phyloP scores from a whole-genome alignment of 64 coral and sea anemone genomes.

The Stichodactyla helianthus region DNA sequence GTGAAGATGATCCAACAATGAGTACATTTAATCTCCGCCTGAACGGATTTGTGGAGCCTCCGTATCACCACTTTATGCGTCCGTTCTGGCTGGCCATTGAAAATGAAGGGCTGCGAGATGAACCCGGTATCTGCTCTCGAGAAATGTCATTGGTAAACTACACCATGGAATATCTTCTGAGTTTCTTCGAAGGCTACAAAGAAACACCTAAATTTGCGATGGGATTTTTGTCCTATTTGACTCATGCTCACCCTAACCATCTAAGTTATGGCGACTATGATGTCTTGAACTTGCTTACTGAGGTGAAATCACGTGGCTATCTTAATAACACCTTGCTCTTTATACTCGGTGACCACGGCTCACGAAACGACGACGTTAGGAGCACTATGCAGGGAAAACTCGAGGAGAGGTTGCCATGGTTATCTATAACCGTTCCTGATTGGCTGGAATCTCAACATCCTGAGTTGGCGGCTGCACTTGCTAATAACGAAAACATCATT shows the following conservation, averaged over 20 bases:
- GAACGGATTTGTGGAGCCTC: slow-evolving; percentile 45
- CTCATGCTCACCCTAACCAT: slow-evolving; percentile 15
- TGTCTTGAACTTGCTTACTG: not conserved
- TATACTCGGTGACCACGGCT: slow-evolving; percentile 45
- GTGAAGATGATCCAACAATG: slow-evolving; percentile 49
- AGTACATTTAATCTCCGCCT: slow-evolving; percentile 67
- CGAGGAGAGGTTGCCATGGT: slow-evolving; percentile 41
- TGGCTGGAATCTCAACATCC: slow-evolving; percentile 33
- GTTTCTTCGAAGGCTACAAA: slow-evolving; percentile 25
- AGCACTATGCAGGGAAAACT: slow-evolving; percentile 66
- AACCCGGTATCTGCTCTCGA: not conserved
- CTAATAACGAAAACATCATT: slow-evolving; percentile 31
- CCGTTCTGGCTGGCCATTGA: slow-evolving; percentile 39
- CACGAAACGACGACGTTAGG: slow-evolving; percentile 6
- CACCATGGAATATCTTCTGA: slow-evolving; percentile 41
- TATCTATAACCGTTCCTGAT: slow-evolving; percentile 37
- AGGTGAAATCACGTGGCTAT: not conserved
- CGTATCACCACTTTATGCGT: slow-evolving; percentile 40
- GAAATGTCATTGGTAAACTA: slow-evolving; percentile 13
- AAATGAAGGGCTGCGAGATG: not conserved
- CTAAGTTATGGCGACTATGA: slow-evolving; percentile 41
- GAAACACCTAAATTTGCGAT: slow-evolving; percentile 39
- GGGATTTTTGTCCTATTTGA: slow-evolving; percentile 9
- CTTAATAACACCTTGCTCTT: slow-evolving; percentile 21
- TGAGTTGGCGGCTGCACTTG: slow-evolving; percentile 11